Conservation (phyloP, 2,113 vertebrate species). For the Mesocricetus auratus region DNA sequence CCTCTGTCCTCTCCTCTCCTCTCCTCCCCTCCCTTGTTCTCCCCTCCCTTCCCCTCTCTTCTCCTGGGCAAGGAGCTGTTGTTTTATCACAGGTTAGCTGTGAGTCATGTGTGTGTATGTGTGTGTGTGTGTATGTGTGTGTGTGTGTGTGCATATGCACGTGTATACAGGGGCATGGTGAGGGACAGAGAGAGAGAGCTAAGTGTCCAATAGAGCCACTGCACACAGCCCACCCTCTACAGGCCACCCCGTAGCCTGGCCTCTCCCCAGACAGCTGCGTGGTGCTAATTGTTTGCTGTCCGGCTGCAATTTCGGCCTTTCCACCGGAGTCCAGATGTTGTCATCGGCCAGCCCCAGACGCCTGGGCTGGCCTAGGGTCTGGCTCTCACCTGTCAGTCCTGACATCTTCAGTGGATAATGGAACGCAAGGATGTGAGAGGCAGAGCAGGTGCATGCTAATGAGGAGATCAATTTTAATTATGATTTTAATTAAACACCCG, state of each 20-base stretch:
- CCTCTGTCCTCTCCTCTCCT: not conserved
- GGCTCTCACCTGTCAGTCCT: conserved; percentile 88
- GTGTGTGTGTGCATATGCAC: accelerated
- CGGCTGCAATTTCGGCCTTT: not conserved
- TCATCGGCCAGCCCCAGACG: conserved; percentile 71
- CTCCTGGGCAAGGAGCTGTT: not conserved
- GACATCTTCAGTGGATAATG: conserved; percentile 90
- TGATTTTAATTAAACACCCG: conserved; percentile 95
- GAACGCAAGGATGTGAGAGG: conserved; percentile 86
- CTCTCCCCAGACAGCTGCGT: conserved; percentile 39
- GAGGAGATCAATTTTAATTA: conserved; percentile 96
- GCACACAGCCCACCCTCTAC: not conserved
- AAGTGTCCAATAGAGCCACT: not conserved
- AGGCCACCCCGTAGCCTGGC: not conserved
- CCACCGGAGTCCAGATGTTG: conserved; percentile 77
- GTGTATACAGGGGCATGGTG: accelerated
- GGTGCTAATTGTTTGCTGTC: conserved; percentile 45
- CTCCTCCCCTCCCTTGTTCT: not conserved
- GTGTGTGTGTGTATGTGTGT: accelerated
- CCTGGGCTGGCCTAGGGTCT: conserved; percentile 82
- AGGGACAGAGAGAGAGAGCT: not conserved
- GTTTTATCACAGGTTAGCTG: not conserved
- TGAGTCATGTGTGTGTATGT: not conserved
- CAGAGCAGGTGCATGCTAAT: conserved; percentile 94
- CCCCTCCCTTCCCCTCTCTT: not conserved